These are phyloP conservation scores for Schizopygopsis pylzovi DNA, from an alignment of 2,797 vertebrate species.

Conservation along the genomic window DNA sequence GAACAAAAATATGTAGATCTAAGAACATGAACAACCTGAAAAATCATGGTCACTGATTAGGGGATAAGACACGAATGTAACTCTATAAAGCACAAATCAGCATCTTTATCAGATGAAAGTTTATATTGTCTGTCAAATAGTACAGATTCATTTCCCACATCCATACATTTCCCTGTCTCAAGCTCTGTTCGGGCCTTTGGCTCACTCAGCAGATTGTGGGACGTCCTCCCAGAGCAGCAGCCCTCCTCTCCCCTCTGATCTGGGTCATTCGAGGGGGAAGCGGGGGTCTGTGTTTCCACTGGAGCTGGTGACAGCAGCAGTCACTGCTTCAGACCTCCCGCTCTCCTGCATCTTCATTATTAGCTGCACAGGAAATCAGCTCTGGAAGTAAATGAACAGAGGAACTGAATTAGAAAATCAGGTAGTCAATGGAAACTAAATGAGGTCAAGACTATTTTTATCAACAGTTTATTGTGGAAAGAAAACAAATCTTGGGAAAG, in stretches of 20 bases:
- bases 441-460: background rate
- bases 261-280: conserved; percentile 69
- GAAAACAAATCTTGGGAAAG: background rate
- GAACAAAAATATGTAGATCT: background rate
- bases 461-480: background rate
- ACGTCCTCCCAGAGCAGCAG: conserved; percentile 70
- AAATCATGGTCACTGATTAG: background rate
- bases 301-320: conserved; percentile 55
- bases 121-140: background rate
- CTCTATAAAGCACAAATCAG: background rate
- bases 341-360: conserved; percentile 17
- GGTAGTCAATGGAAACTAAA: background rate
- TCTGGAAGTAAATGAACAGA: conserved; percentile 6
- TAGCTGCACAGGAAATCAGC: background rate
- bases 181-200: conserved; percentile 40
- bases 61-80: background rate
- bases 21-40: background rate
- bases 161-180: conserved; percentile 25
- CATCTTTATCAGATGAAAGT: background rate
- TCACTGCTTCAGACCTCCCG: conserved; percentile 42
- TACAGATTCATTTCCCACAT: conserved; percentile 21
- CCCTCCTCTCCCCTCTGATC: conserved; percentile 67
- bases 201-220: conserved; percentile 65
- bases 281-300: conserved; percentile 49
- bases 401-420: conserved; percentile 10